phyloP scores from a whole-genome alignment of 2,113 vertebrate genomes.

The Antennarius striatus region DNA sequence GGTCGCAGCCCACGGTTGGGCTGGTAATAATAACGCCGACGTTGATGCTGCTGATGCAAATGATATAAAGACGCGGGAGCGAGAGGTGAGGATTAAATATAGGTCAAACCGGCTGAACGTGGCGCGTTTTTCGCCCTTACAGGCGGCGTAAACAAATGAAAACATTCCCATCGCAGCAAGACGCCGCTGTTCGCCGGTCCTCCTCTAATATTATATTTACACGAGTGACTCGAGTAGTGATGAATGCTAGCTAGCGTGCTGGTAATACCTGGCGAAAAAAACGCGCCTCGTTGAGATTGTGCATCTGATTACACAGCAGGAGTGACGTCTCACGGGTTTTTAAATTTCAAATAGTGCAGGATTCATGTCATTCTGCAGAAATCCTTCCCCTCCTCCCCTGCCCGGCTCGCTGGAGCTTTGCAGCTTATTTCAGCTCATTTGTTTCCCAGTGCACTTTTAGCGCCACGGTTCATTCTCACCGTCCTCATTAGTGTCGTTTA shows the following conservation, averaged over 20 bases:
- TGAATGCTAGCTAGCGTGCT: no score
- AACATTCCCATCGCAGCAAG: no score
- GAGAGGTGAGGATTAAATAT: neutral
- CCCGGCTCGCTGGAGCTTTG: no score
- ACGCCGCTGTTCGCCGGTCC: no score
- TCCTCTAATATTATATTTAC: no score
- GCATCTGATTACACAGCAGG: no score
- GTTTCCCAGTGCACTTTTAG: neutral
- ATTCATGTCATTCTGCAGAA: neutral
- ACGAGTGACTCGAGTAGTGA: no score
- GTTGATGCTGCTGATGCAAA: constrained; percentile 28
- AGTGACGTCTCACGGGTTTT: constrained; percentile 1
- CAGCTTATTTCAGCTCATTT: neutral
- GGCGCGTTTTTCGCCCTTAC: no score
- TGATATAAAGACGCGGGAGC: no score
- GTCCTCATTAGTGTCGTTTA: neutral
- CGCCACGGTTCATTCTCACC: neutral
- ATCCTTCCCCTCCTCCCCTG: neutral
- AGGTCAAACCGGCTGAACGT: no score
- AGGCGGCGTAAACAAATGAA: no score
- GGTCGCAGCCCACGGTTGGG: neutral
- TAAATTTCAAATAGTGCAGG: neutral
- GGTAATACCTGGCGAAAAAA: no score
- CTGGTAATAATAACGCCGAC: constrained; percentile 6
- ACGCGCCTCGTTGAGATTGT: neutral